A percentile compares a stretch with the other conserved stretches of the same genome.
These are phyloP conservation scores for Drosophila tropicalis DNA, from an alignment of 1,140 invertebrate genomes.

Conservation along the genomic window DNA sequence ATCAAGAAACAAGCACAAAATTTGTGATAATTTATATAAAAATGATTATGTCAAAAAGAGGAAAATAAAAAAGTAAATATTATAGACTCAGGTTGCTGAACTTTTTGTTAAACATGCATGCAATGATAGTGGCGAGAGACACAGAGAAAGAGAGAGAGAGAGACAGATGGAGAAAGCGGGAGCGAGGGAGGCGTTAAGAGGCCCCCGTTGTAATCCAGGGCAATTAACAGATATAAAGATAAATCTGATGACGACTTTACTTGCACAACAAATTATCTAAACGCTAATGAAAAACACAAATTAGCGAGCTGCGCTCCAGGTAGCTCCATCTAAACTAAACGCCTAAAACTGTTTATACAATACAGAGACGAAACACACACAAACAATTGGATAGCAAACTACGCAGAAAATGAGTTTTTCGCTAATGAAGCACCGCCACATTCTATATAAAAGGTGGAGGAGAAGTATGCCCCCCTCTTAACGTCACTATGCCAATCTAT, in stretches of 20 bases:
- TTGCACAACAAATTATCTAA: slow-evolving; percentile 51
- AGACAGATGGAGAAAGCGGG: too few relatives aligned
- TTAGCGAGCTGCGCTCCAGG: slow-evolving; percentile 27
- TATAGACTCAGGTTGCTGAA: slow-evolving; percentile 39
- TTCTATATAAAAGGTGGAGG: background rate
- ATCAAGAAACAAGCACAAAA: slow-evolving; percentile 7
- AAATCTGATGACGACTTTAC: slow-evolving; percentile 19
- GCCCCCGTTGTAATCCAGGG: slow-evolving; percentile 40
- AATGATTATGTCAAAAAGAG: slow-evolving; percentile 27
- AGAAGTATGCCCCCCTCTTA: background rate
- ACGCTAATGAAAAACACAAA: slow-evolving; percentile 63
- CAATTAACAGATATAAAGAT: slow-evolving; percentile 46
- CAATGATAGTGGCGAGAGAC: background rate
- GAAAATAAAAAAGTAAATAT: slow-evolving; percentile 2
- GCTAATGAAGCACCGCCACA: slow-evolving; percentile 14
- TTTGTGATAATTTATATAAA: slow-evolving; percentile 20
- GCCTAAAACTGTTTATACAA: background rate
- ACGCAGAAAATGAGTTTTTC: slow-evolving; percentile 19
- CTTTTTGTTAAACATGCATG: slow-evolving; percentile 18
- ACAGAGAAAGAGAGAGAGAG: too few relatives aligned
- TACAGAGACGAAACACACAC: background rate
- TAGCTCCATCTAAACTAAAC: slow-evolving; percentile 1
- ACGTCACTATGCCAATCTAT: background rate
- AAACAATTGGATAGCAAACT: slow-evolving; percentile 12
- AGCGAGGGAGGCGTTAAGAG: background rate